Evolutionary conservation across 2,888 invertebrate species (phyloP).

Genomic region (Eupeodes luniger): DNA sequence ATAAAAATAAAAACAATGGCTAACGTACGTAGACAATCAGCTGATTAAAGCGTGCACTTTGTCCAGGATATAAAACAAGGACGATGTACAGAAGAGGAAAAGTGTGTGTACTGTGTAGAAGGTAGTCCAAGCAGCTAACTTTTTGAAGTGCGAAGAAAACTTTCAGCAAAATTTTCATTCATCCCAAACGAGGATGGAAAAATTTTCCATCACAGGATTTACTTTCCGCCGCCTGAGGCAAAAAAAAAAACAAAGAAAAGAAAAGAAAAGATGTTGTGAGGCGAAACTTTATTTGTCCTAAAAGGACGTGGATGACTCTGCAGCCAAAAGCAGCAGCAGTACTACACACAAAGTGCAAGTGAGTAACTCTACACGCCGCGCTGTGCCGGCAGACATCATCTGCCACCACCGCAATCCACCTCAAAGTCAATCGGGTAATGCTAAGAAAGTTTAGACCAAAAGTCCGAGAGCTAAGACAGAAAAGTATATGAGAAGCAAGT

Average conservation of each 20-base stretch:
- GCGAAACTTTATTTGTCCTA: slow-evolving; percentile 68
- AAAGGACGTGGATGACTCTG: slow-evolving; percentile 49
- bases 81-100: not conserved
- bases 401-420: slow-evolving; percentile 64
- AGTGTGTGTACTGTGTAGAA: not conserved
- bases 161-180: slow-evolving; percentile 68
- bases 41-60: slow-evolving; percentile 76
- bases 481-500: slow-evolving; percentile 14
- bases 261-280: slow-evolving; percentile 51
- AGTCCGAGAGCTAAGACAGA: slow-evolving; percentile 43
- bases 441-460: slow-evolving; percentile 54
- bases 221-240: slow-evolving; percentile 64
- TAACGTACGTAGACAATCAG: slow-evolving; percentile 76
- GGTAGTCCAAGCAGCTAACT: slow-evolving; percentile 24
- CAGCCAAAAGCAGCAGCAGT: slow-evolving; percentile 9
- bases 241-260: not conserved
- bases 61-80: slow-evolving; percentile 25
- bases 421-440: slow-evolving; percentile 72
- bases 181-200: slow-evolving; percentile 42
- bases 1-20: slow-evolving; percentile 26
- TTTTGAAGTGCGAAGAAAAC: slow-evolving; percentile 74
- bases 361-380: slow-evolving; percentile 55
- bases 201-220: slow-evolving; percentile 77
- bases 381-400: slow-evolving; percentile 54
- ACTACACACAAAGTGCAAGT: slow-evolving; percentile 59